A percentile compares a stretch with the other conserved stretches of the same genome.
Evolutionary conservation across 1,140 invertebrate genomes (phyloP).

Genomic region (Liolophura sinensis): DNA sequence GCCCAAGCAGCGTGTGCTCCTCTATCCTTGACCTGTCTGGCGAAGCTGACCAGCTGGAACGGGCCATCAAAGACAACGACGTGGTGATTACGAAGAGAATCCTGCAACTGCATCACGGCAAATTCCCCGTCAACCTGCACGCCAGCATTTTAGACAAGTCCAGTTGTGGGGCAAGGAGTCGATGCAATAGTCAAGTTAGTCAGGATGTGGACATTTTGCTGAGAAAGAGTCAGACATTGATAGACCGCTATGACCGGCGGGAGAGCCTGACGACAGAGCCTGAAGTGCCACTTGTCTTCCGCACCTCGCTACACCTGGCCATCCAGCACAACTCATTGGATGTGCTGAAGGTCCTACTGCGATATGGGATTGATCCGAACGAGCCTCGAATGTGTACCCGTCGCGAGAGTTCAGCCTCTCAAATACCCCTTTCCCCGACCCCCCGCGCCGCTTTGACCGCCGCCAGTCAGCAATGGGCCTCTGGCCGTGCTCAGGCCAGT

Average conservation of each 20-base stretch:
- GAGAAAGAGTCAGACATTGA: conserved; percentile 35
- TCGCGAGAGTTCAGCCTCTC: too few species aligned
- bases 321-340: conserved; percentile 65
- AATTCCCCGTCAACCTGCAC: conserved; percentile 59
- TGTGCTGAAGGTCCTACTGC: conserved; percentile 63
- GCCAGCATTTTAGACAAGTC: conserved; percentile 42
- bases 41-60: conserved; percentile 64
- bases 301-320: conserved; percentile 65
- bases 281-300: conserved; percentile 60
- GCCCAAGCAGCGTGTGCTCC: conserved; percentile 58
- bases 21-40: conserved; percentile 63
- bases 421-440: too few species aligned
- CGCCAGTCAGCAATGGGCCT: too few species aligned
- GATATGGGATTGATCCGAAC: conserved; percentile 65
- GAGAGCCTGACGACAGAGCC: conserved; percentile 39
- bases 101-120: conserved; percentile 64
- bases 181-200: conserved; percentile 34
- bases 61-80: conserved; percentile 64
- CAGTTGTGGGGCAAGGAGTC: conserved; percentile 42
- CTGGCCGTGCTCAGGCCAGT: too few species aligned
- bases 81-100: conserved; percentile 61
- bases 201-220: conserved; percentile 41
- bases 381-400: conserved; percentile 48
- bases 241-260: conserved; percentile 40
- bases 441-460: too few species aligned